These are phyloP conservation scores for Amitus sp. DNA, from an alignment of 2,888 invertebrate genomes.

Conservation along the genomic window DNA sequence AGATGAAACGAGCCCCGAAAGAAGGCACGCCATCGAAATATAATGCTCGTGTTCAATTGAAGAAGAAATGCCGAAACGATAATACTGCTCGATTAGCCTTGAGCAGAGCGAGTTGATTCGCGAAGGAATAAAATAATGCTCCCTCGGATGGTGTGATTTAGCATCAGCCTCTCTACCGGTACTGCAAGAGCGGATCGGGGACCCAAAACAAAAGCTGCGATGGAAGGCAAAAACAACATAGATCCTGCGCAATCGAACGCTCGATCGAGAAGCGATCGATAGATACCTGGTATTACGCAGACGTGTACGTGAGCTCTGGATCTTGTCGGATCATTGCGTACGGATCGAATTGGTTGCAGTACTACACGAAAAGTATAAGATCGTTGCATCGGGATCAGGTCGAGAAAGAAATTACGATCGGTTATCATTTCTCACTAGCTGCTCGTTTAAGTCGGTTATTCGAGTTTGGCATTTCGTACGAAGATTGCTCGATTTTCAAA, in stretches of 20 bases:
- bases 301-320: slow-evolving; percentile 50
- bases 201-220: slow-evolving; percentile 40
- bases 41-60: background rate
- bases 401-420: too few relatives aligned
- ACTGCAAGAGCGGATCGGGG: slow-evolving; percentile 48
- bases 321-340: slow-evolving; percentile 35
- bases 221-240: slow-evolving; percentile 52
- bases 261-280: slow-evolving; percentile 46
- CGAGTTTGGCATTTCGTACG: too few relatives aligned
- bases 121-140: background rate
- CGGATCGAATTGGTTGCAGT: too few relatives aligned
- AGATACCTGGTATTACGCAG: slow-evolving; percentile 64
- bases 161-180: slow-evolving; percentile 43
- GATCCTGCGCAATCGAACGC: slow-evolving; percentile 50
- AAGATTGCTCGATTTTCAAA: too few relatives aligned
- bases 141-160: slow-evolving; percentile 37
- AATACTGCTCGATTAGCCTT: slow-evolving; percentile 1
- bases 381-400: too few relatives aligned
- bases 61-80: background rate
- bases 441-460: too few relatives aligned
- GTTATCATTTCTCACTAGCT: too few relatives aligned
- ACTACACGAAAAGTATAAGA: too few relatives aligned
- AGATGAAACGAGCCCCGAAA: background rate
- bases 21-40: background rate
- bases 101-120: background rate